Percentiles rank a stretch among this genome's conserved stretches.
Evolutionary conservation across 1,140 invertebrate species (phyloP).

Genomic region (Caenorhabditis elegans): DNA sequence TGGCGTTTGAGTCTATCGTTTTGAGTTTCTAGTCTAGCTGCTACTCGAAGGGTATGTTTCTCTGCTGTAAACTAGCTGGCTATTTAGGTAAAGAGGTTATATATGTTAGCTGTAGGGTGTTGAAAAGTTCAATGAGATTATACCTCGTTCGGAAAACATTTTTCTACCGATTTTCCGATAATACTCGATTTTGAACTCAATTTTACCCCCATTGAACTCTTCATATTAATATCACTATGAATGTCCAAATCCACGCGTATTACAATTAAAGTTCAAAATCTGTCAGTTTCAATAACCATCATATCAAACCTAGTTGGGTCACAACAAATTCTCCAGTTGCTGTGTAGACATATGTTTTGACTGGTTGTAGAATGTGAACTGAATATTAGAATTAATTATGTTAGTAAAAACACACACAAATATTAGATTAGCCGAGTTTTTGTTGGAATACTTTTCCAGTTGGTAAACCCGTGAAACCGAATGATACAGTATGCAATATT

Average conservation of each 20-base stretch:
- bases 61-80: conserved; percentile 15
- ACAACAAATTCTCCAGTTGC: conserved; percentile 42
- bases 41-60: conserved; percentile 33
- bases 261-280: background rate
- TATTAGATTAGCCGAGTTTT: background rate
- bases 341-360: conserved; percentile 43
- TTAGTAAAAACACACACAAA: background rate
- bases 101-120: background rate
- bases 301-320: conserved; percentile 18
- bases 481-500: background rate
- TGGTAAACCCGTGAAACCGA: no score
- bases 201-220: background rate
- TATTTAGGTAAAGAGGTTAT: conserved; percentile 20
- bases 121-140: no score
- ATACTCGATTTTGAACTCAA: background rate
- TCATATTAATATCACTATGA: background rate
- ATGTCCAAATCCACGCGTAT: background rate
- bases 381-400: conserved; percentile 12
- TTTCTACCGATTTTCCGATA: no score
- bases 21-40: conserved; percentile 30
- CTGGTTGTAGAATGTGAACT: conserved; percentile 34
- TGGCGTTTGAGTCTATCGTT: conserved; percentile 11
- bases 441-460: background rate
- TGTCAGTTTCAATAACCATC: background rate
- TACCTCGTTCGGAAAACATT: no score